A percentile compares a stretch with the other conserved stretches of the same genome.
Evolutionary conservation across 2,797 vertebrate genomes (phyloP).

Genomic region (Centroberyx gerrardi): DNA sequence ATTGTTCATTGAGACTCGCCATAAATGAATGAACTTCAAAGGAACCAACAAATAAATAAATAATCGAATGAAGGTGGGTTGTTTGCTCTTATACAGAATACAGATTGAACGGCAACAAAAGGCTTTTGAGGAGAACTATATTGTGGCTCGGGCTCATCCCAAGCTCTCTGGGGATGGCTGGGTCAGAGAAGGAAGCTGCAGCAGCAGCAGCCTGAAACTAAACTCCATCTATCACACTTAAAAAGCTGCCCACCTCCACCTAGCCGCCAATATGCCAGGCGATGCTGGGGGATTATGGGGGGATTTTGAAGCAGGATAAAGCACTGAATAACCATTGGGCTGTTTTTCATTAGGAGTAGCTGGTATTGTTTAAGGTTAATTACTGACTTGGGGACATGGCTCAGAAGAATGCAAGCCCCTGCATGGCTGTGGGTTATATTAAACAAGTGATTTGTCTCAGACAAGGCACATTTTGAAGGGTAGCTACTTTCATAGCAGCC

Average conservation of each 20-base stretch:
- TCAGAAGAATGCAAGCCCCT: constrained; percentile 46
- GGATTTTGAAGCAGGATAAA: constrained; percentile 67
- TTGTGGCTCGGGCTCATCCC: constrained; percentile 64
- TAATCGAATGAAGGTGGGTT: not conserved
- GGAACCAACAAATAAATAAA: constrained; percentile 2
- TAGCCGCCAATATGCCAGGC: constrained; percentile 62
- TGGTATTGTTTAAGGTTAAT: constrained; percentile 78
- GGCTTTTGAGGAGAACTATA: constrained; percentile 68
- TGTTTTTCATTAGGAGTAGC: constrained; percentile 71
- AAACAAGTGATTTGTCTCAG: constrained; percentile 71
- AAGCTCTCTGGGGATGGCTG: constrained; percentile 67
- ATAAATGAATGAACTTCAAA: constrained; percentile 1
- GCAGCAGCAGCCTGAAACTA: constrained; percentile 70
- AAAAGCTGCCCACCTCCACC: constrained; percentile 77
- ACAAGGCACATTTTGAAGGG: constrained; percentile 55
- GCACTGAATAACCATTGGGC: constrained; percentile 60
- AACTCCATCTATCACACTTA: constrained; percentile 88
- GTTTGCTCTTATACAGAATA: constrained; percentile 49
- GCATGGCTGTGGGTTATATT: constrained; percentile 53
- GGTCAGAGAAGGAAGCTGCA: constrained; percentile 63
- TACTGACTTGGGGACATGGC: constrained; percentile 64
- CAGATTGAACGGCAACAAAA: constrained; percentile 77
- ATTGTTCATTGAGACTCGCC: constrained; percentile 30
- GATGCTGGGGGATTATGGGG: constrained; percentile 67
- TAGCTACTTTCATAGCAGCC: constrained; percentile 20